phyloP scores from a whole-genome alignment of 2,797 vertebrate species.

The Cossypha dichroa region DNA sequence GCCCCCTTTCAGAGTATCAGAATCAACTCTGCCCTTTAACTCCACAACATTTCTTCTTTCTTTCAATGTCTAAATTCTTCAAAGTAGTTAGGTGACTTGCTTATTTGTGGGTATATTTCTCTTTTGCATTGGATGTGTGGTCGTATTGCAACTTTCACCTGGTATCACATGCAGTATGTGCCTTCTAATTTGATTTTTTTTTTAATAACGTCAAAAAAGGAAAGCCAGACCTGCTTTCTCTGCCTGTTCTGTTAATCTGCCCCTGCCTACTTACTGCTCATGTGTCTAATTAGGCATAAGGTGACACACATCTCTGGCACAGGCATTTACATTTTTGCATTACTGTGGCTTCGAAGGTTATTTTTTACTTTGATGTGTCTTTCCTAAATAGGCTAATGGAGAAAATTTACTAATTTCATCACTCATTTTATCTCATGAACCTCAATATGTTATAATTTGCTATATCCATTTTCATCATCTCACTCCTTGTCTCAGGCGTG shows the following conservation, averaged over 20 bases:
- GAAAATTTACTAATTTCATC: neutral
- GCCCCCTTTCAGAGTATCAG: neutral
- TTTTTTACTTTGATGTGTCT: neutral
- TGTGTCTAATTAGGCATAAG: neutral
- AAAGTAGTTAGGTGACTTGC: neutral
- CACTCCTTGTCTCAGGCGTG: neutral
- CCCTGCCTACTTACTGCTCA: neutral
- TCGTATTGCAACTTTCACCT: neutral
- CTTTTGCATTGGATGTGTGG: neutral
- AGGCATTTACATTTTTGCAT: neutral
- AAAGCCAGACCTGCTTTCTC: neutral
- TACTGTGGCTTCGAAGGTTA: neutral
- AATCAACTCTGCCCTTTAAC: neutral
- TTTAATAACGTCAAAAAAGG: accelerated
- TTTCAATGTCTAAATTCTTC: neutral
- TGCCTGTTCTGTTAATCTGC: neutral
- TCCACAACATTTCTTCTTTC: neutral
- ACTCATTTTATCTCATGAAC: neutral
- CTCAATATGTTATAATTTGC: neutral
- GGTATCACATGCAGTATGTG: neutral
- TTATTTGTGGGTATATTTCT: neutral
- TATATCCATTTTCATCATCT: neutral
- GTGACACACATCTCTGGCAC: neutral
- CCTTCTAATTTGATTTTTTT: neutral
- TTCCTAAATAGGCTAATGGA: neutral